Conservation (phyloP, 2,113 vertebrate genomes). For the Prinia subflava region DNA sequence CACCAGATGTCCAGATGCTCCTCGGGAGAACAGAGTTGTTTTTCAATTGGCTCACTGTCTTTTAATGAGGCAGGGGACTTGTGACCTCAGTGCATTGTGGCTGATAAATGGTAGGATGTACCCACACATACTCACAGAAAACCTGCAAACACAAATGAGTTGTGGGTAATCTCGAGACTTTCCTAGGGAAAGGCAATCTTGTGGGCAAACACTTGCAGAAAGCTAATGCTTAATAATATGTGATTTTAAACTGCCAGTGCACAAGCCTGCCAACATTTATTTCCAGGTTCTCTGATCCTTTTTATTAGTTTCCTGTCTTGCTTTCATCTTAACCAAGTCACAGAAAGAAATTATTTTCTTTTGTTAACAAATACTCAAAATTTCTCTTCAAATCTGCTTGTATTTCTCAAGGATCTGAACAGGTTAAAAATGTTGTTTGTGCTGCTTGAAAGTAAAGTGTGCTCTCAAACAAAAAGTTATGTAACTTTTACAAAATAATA, state of each 20-base stretch:
- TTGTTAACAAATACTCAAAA: neutral
- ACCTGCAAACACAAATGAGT: conserved; percentile 20
- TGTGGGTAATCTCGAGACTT: conserved; percentile 30
- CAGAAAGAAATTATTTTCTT: conserved; percentile 6
- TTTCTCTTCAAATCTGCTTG: neutral
- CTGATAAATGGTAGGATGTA: conserved; percentile 34
- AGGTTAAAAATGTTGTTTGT: conserved; percentile 38
- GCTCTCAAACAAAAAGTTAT: conserved; percentile 38
- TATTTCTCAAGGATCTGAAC: neutral
- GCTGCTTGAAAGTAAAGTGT: neutral
- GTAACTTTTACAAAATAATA: conserved; percentile 44
- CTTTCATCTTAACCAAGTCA: conserved; percentile 20
- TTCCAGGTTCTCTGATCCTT: conserved; percentile 51
- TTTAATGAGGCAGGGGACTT: conserved; percentile 46
- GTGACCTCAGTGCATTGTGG: conserved; percentile 19
- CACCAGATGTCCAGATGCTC: neutral
- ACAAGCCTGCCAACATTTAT: conserved; percentile 43
- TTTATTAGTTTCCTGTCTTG: conserved; percentile 54
- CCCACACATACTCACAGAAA: neutral
- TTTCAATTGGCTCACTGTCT: conserved; percentile 29
- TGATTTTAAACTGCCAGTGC: conserved; percentile 17
- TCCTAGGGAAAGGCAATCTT: conserved; percentile 26
- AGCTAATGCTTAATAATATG: conserved; percentile 26
- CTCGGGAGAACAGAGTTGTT: neutral
- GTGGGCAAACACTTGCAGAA: conserved; percentile 37